Evolutionary conservation across 2,888 invertebrate species (phyloP).

Genomic region (Helicoverpa assulta): DNA sequence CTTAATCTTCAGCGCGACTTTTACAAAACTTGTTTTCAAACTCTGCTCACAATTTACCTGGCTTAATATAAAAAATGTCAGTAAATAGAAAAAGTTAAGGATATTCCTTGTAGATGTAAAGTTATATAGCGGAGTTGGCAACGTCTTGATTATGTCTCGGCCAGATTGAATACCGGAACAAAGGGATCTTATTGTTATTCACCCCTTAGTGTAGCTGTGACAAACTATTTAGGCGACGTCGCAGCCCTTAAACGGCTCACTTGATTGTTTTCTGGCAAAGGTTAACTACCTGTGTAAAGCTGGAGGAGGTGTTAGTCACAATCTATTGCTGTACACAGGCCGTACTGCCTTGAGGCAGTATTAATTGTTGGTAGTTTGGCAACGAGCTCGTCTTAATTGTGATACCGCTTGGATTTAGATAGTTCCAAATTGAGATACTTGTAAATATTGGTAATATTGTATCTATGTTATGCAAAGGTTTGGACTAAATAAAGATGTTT

Average conservation of each 20-base stretch:
- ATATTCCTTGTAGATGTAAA: conserved; percentile 60
- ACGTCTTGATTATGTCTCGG: conserved; percentile 83
- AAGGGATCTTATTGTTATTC: conserved; percentile 88
- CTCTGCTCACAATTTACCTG: conserved; percentile 42
- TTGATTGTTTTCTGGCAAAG: conserved; percentile 77
- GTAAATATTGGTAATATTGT: background rate
- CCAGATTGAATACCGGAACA: conserved; percentile 87
- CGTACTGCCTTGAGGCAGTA: conserved; percentile 34
- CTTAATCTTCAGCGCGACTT: conserved; percentile 46
- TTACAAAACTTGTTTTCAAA: conserved; percentile 46
- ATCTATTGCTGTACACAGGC: conserved; percentile 50
- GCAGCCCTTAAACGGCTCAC: conserved; percentile 72
- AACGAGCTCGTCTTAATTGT: conserved; percentile 23
- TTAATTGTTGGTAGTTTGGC: conserved; percentile 44
- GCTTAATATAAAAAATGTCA: conserved; percentile 35
- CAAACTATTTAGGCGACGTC: conserved; percentile 82
- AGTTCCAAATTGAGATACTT: conserved; percentile 6
- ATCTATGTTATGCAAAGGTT: too few species aligned
- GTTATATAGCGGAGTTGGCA: conserved; percentile 65
- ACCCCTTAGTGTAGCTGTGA: conserved; percentile 81
- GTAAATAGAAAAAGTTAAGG: conserved; percentile 58
- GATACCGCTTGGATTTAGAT: conserved; percentile 30
- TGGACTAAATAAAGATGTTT: too few species aligned
- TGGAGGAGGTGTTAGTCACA: conserved; percentile 49
- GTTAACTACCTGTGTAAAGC: conserved; percentile 67